Conservation (phyloP, 2,888 invertebrate genomes). For the Hydrotaea cyrtoneurina region DNA sequence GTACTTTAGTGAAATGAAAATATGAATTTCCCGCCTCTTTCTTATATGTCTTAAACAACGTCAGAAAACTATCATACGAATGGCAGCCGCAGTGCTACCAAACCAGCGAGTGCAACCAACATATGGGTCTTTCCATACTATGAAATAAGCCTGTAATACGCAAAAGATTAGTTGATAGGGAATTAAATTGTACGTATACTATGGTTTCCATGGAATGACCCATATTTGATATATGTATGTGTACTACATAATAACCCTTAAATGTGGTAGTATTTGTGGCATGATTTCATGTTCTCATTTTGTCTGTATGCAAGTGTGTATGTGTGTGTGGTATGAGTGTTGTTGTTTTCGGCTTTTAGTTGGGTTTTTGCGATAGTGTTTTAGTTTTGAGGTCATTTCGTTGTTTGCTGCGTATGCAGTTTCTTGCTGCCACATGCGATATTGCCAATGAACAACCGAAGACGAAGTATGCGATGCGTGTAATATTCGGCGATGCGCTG, state of each 20-base stretch:
- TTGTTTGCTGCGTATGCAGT: conserved; percentile 33
- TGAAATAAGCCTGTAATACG: neutral
- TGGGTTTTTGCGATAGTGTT: conserved; percentile 13
- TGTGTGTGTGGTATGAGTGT: neutral
- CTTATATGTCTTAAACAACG: neutral
- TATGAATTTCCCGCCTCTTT: neutral
- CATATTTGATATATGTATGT: conserved; percentile 4
- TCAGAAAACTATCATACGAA: conserved; percentile 34
- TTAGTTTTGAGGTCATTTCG: conserved; percentile 40
- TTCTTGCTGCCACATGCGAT: neutral
- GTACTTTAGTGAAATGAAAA: neutral
- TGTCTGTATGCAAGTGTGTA: neutral
- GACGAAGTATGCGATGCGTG: neutral
- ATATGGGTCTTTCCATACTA: conserved; percentile 17
- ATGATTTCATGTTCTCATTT: conserved; percentile 31
- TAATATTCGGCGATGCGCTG: neutral
- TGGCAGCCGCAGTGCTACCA: neutral
- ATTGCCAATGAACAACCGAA: neutral
- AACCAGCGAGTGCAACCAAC: neutral
- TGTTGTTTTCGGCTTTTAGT: conserved; percentile 20
- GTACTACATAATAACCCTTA: conserved; percentile 34
- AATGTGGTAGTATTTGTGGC: conserved; percentile 44
- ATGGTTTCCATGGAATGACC: neutral
- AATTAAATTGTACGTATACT: no score
- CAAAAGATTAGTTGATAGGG: neutral